A percentile compares a stretch with the other conserved stretches of the same genome.
Evolutionary conservation across 2,888 invertebrate genomes (phyloP).

Genomic region (Ommatoiulus sabulosus): DNA sequence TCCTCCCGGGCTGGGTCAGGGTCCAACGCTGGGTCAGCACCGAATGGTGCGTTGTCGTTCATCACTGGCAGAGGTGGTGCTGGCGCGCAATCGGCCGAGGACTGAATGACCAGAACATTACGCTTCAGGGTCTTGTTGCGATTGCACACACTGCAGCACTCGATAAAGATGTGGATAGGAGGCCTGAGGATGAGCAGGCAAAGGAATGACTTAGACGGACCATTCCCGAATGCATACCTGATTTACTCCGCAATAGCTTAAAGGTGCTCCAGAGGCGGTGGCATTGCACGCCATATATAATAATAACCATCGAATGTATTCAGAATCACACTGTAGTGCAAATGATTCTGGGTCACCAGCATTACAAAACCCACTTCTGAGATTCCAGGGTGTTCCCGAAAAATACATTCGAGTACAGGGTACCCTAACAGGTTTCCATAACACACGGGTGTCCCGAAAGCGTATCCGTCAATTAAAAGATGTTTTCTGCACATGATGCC

Average conservation of each 20-base stretch:
- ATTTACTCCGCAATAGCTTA: neutral
- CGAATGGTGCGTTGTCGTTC: neutral
- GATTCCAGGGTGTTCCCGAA: too few relatives aligned
- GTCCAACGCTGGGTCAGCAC: neutral
- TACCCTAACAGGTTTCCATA: too few relatives aligned
- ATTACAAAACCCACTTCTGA: too few relatives aligned
- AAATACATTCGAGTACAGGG: too few relatives aligned
- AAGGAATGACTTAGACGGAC: neutral
- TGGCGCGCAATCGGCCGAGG: neutral
- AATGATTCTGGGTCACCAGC: neutral
- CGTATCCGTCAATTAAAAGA: too few relatives aligned
- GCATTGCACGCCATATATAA: neutral
- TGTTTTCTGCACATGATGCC: too few relatives aligned
- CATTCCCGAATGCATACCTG: neutral
- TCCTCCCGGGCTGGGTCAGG: neutral
- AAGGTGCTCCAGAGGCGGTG: neutral
- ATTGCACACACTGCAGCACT: constrained; percentile 23
- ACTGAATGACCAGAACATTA: constrained; percentile 11
- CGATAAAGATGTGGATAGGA: constrained; percentile 7
- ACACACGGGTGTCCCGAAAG: too few relatives aligned
- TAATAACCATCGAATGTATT: too few relatives aligned
- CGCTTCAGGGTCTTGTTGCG: constrained; percentile 21
- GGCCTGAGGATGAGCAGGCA: neutral
- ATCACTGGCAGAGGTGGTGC: neutral
- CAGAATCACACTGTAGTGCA: too few relatives aligned